phyloP scores from a whole-genome alignment of 2,113 vertebrate genomes.

The Zosterops borbonicus region DNA sequence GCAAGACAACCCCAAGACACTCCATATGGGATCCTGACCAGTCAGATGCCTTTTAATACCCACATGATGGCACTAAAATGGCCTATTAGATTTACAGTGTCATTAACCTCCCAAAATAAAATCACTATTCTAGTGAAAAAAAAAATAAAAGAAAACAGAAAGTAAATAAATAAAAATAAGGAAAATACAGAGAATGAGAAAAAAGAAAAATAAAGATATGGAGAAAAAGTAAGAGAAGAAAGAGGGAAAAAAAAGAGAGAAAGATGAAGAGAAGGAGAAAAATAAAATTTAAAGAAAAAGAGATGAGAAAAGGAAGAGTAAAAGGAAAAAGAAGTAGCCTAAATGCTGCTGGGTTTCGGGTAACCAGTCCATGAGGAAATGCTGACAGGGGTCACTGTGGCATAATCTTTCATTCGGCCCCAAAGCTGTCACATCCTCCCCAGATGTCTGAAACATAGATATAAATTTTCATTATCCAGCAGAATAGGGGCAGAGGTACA shows the following conservation, averaged over 20 bases:
- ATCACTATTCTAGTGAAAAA: conserved; percentile 53
- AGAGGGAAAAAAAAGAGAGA: rapidly evolving
- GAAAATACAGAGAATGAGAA: background rate
- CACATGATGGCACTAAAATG: conserved; percentile 83
- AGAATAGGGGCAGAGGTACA: conserved; percentile 86
- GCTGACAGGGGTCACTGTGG: conserved; percentile 88
- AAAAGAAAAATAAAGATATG: no score
- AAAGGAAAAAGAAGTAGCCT: conserved; percentile 57
- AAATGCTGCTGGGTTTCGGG: conserved; percentile 81
- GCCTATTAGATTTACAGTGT: conserved; percentile 85
- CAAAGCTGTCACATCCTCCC: conserved; percentile 87
- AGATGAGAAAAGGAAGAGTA: no score
- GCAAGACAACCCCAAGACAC: conserved; percentile 56
- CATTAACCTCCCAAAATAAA: conserved; percentile 82
- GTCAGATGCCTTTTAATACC: conserved; percentile 79
- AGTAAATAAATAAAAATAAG: no score
- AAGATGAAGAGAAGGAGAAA: rapidly evolving
- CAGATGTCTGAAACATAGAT: conserved; percentile 85
- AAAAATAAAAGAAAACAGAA: rapidly evolving
- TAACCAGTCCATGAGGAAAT: conserved; percentile 83
- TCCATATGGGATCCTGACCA: conserved; percentile 73
- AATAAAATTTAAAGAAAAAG: rapidly evolving
- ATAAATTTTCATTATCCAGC: conserved; percentile 89
- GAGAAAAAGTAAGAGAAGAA: rapidly evolving
- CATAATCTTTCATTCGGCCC: conserved; percentile 89